These are phyloP conservation scores for Hydrochoerus hydrochaeris DNA, from an alignment of 2,113 vertebrate genomes.

Conservation along the genomic window DNA sequence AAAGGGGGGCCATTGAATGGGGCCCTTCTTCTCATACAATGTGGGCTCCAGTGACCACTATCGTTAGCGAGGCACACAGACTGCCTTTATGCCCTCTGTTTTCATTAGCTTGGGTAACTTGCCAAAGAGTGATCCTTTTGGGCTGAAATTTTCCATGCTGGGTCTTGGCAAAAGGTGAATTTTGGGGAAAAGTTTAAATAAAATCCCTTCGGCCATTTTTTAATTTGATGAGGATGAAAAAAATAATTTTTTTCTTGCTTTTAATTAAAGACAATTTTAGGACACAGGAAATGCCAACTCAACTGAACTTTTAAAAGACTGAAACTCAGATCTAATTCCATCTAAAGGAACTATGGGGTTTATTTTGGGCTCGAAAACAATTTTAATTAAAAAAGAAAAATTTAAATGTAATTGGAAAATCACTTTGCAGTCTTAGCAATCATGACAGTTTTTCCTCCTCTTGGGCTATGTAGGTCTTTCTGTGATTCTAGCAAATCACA, in stretches of 20 bases:
- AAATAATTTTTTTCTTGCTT: conserved; percentile 76
- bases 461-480: conserved; percentile 5
- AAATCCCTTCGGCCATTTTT: conserved; percentile 84
- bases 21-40: conserved; percentile 80
- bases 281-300: conserved; percentile 78
- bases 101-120: conserved; percentile 83
- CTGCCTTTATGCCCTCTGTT: conserved; percentile 83
- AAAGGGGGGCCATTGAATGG: conserved; percentile 77
- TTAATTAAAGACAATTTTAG: conserved; percentile 83
- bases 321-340: conserved; percentile 69
- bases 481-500: conserved; percentile 63
- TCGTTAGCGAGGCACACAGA: conserved; percentile 73
- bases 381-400: conserved; percentile 37
- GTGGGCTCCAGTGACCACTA: conserved; percentile 78
- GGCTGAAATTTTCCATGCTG: conserved; percentile 85
- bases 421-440: conserved; percentile 28
- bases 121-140: conserved; percentile 82
- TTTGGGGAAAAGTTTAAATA: conserved; percentile 83
- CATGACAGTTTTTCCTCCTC: neutral
- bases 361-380: conserved; percentile 41
- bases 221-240: conserved; percentile 80
- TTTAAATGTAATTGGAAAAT: conserved; percentile 66
- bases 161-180: conserved; percentile 84
- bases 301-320: conserved; percentile 74
- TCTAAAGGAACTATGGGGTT: conserved; percentile 64